phyloP scores from a whole-genome alignment of 2,888 invertebrate genomes.

The Andrena hattorfiana region DNA sequence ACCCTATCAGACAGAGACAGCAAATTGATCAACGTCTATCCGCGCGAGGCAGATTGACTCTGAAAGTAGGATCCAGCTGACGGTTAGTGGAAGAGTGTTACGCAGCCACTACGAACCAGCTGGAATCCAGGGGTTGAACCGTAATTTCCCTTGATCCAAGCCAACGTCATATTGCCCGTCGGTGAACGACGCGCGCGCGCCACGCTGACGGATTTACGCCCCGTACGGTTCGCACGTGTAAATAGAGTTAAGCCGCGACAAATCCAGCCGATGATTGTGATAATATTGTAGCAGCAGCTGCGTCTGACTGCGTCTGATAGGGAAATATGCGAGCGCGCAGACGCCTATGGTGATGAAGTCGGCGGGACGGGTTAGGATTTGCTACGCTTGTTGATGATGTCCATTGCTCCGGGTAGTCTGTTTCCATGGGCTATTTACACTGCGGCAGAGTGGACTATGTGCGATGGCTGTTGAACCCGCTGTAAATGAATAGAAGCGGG shows the following conservation, averaged over 20 bases:
- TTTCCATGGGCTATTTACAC: neutral
- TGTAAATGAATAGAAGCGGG: neutral
- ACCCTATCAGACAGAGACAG: neutral
- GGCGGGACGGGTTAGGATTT: neutral
- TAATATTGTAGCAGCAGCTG: slow-evolving; percentile 36
- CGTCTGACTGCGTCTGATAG: slow-evolving; percentile 30
- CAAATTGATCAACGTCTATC: slow-evolving; percentile 11
- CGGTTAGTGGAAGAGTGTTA: neutral
- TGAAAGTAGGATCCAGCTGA: slow-evolving; percentile 10
- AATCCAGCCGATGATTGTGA: slow-evolving; percentile 18
- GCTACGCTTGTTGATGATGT: neutral
- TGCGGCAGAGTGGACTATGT: neutral
- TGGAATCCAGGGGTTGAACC: neutral
- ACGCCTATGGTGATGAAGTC: neutral
- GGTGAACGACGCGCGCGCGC: neutral
- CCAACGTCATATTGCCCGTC: slow-evolving; percentile 23
- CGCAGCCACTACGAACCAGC: neutral
- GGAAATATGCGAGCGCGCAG: neutral
- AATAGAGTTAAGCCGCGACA: slow-evolving; percentile 23
- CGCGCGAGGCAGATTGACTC: slow-evolving; percentile 29
- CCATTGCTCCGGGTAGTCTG: neutral
- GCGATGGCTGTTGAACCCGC: neutral
- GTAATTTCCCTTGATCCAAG: neutral
- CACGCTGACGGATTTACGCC: slow-evolving; percentile 17
- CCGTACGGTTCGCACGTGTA: slow-evolving; percentile 16